phyloP scores from a whole-genome alignment of 2,888 invertebrate genomes.

The Polydrusus cervinus region DNA sequence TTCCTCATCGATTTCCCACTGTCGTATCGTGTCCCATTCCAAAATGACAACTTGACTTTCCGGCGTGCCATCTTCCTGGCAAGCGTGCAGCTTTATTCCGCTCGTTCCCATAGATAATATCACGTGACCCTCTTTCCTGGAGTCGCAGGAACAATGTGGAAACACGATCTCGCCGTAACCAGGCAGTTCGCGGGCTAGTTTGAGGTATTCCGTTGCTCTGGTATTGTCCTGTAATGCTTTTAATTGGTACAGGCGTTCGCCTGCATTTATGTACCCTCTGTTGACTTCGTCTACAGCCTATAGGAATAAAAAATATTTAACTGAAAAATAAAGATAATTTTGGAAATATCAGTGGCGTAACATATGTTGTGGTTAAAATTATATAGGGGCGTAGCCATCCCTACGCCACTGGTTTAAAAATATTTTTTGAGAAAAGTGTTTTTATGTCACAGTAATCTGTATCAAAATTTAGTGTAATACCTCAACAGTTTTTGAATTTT shows the following conservation, averaged over 20 bases:
- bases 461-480: no score
- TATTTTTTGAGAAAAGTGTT: neutral
- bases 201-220: constrained; percentile 90
- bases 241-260: constrained; percentile 94
- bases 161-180: constrained; percentile 96
- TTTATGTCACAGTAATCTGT: no score
- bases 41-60: constrained; percentile 87
- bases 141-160: constrained; percentile 95
- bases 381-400: no score
- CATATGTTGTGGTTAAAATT: no score
- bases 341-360: no score
- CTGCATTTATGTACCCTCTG: constrained; percentile 91
- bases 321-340: neutral
- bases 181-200: constrained; percentile 87
- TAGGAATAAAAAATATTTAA: constrained; percentile 56
- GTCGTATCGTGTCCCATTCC: constrained; percentile 86
- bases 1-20: constrained; percentile 94
- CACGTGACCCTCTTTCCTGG: constrained; percentile 90
- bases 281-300: constrained; percentile 97
- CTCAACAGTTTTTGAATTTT: no score
- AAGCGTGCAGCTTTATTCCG: constrained; percentile 86
- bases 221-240: constrained; percentile 95
- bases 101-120: constrained; percentile 70
- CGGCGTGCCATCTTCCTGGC: constrained; percentile 85
- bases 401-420: no score